Conservation (phyloP, 2,888 invertebrate genomes). For the Drosophila stalkeri region DNA sequence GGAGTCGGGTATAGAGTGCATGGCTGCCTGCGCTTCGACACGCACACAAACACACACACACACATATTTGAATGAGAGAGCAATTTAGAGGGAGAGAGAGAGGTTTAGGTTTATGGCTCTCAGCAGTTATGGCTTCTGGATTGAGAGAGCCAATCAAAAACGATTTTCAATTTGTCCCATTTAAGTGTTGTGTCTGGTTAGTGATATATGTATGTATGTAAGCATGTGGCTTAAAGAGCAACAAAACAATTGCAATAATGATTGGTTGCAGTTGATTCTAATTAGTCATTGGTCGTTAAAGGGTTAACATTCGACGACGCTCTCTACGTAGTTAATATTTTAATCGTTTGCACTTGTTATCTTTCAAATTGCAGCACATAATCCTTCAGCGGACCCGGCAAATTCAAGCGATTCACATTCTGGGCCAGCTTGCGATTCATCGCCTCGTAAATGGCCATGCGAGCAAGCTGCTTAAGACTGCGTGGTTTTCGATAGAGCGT, state of each 20-base stretch:
- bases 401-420: conserved; percentile 88
- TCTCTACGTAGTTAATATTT: background rate
- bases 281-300: conserved; percentile 53
- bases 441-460: conserved; percentile 89
- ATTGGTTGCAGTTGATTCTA: conserved; percentile 59
- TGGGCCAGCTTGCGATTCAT: conserved; percentile 88
- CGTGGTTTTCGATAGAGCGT: conserved; percentile 89
- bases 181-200: conserved; percentile 1
- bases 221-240: conserved; percentile 30
- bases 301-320: conserved; percentile 47
- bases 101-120: background rate
- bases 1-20: background rate
- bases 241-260: conserved; percentile 53
- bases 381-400: conserved; percentile 89
- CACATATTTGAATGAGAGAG: background rate
- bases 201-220: conserved; percentile 5
- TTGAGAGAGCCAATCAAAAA: background rate
- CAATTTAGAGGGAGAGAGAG: background rate
- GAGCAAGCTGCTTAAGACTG: conserved; percentile 90
- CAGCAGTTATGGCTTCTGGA: background rate
- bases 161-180: conserved; percentile 1
- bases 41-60: background rate
- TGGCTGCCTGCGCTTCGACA: background rate
- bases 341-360: conserved; percentile 69
- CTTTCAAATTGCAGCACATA: conserved; percentile 89